A percentile compares a stretch with the other conserved stretches of the same genome.
Evolutionary conservation across 2,888 invertebrate genomes (phyloP).

Genomic region (Nomada hirtipes): DNA sequence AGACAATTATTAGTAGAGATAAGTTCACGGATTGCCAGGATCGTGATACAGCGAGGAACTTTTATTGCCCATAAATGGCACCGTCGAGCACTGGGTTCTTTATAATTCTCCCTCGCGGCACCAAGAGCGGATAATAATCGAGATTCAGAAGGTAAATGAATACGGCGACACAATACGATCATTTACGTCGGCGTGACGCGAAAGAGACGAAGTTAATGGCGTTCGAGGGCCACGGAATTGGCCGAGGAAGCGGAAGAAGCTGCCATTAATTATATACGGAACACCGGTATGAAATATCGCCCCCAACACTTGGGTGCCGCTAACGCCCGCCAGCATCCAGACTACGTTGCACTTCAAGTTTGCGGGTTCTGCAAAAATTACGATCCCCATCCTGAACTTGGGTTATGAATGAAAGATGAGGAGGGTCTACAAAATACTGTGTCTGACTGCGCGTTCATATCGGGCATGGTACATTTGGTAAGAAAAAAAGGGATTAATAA

Average conservation of each 20-base stretch:
- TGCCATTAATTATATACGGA: slow-evolving; percentile 60
- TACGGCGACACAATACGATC: slow-evolving; percentile 36
- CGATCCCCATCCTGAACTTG: background rate
- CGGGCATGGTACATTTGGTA: no score
- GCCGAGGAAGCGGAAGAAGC: slow-evolving; percentile 51
- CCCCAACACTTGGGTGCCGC: slow-evolving; percentile 15
- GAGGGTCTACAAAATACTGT: no score
- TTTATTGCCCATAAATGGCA: slow-evolving; percentile 31
- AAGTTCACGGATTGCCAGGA: slow-evolving; percentile 8
- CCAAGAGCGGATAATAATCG: slow-evolving; percentile 26
- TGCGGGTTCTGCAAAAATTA: slow-evolving; percentile 29
- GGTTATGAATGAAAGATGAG: background rate
- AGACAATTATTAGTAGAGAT: slow-evolving; percentile 16
- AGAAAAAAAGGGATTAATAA: no score
- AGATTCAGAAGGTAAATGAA: slow-evolving; percentile 35
- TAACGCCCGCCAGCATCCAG: background rate
- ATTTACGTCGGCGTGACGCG: slow-evolving; percentile 30
- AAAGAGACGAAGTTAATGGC: slow-evolving; percentile 40
- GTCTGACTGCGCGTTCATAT: no score
- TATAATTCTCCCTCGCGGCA: slow-evolving; percentile 10
- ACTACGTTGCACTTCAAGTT: slow-evolving; percentile 24
- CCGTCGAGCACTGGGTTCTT: background rate
- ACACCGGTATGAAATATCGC: slow-evolving; percentile 56
- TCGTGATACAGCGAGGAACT: slow-evolving; percentile 7
- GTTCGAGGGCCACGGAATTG: slow-evolving; percentile 52